Evolutionary conservation across 2,888 invertebrate genomes (phyloP), one percentile per base, ranked within the genome.

Genomic region (Lordiphosa fenestrarum): DNA sequence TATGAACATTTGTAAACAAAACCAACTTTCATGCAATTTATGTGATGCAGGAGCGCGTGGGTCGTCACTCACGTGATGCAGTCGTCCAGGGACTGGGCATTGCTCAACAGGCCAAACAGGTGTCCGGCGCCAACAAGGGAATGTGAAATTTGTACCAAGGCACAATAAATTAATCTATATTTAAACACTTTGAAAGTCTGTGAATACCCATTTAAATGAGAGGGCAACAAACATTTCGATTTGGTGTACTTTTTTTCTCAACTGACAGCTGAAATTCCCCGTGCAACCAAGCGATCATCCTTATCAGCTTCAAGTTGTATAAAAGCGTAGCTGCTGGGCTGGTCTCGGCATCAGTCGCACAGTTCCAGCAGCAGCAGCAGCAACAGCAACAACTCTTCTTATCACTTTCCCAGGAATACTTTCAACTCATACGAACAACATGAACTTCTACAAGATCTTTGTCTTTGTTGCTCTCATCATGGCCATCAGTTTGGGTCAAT

Each of bases 81-180:
- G 67, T 78, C n/a, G 82, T 85, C n/a, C 66, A 85, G 47, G 61
- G 64, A 3, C 57, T 86, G 52, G 75, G 70, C 0, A 36, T 86
- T 6, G 86, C 84, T n/a, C 81, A 85, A 33, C 73, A 76, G 46
- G 85, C 82, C 0, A 84, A 85, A 1, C 73, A 82, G 72, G 86
- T 86, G 4, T 86, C 80, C 0, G 86, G 81, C 6, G 81, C 84
- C 4, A 50, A 69, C 10, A 67, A 56, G 5, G 71, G 72, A 4
- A 62, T 21, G 61, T 19, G 4, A 3, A 4, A 6, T 13, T 2
- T n/a, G n/a, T n/a, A 25, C 5, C 6, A 25, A 25, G 4, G 1
- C n/a, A n/a, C n/a, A n/a, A n/a, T n/a, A n/a, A n/a, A n/a, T n/a
- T n/a, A n/a, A n/a, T n/a, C n/a, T n/a, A n/a, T n/a, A n/a, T n/a